Evolutionary conservation across 2,888 invertebrate genomes (phyloP), one percentile per base, ranked within the genome.

Genomic region (Aquatica leii): DNA sequence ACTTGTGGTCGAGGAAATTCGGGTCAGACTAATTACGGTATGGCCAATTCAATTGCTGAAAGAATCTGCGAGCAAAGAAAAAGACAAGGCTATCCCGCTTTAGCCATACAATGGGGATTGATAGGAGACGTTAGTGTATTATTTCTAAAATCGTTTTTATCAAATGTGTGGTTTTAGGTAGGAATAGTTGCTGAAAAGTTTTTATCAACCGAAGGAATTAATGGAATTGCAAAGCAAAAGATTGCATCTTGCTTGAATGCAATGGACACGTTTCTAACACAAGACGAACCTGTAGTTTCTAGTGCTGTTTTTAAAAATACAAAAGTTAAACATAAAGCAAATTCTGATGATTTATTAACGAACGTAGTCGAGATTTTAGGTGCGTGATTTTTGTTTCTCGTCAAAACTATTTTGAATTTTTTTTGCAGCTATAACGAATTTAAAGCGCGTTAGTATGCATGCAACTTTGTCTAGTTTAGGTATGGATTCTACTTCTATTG

Each of bases 401-500:
- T n/a, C n/a, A n/a, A n/a, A n/a, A n/a, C n/a, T n/a, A n/a, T n/a
- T n/a, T n/a, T n/a, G n/a, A n/a, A n/a, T n/a, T n/a, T n/a, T n/a
- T n/a, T n/a, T n/a, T n/a, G n/a, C n/a, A n/a, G n/a, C n/a, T n/a
- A n/a, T n/a, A n/a, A n/a, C n/a, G n/a, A 90, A 90, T 74, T 79
- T 88, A 76, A 92, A 90, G 80, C 86, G 86, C 0, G 86, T 89
- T 0, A 90, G 91, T 40, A 85, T 87, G 66, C 88, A 89, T 74
- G 86, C 89, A 0, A 88, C 90, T 0, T 83, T 98, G 1, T 93
- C 94, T 1, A 97, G 98, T 78, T 84, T 98, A 67, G 98, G 98
- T 31, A 93, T 98, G 90, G 97, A 98, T 83, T 97, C 97, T 1
- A 89, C 98, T 84, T 97, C 96, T 94, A 95, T 94, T 0, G 94